Base-by-base conservation (phyloP, 2,797 vertebrate genomes). In the Pseudopleuronectes americanus region DNA sequence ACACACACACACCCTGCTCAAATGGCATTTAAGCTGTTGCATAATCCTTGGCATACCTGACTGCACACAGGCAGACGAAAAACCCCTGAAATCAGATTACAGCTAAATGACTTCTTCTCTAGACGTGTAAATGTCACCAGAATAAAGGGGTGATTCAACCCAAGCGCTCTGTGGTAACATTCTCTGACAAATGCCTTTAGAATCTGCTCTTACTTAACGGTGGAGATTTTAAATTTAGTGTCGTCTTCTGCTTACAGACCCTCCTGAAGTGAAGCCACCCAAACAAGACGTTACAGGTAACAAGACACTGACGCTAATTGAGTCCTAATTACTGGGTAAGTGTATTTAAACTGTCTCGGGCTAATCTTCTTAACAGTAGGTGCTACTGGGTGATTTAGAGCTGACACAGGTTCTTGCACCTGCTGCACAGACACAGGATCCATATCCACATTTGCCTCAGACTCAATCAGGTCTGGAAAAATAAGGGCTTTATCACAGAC, bases 1-100 rank as follows among this genome's bases (percentile, higher is more conserved):
- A 23, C 45, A 58, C 49, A 47, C 45, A 48, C 45, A 60, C 74
- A 31, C 55, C 58, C 54, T 16, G 51, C 80, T 71, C 68, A 84
- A 85, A 84, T 72, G 69, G 59, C 75, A 78, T 80, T 87, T 76
- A 74, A 76, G 56, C 16, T 10, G 78, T 90, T 86, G 66, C 72
- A 63, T 87, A 86, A 88, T 78, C 57, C 47, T 80, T 81, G 77
- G 85, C 68, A 76, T n/a, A 63, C 64, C 70, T 48, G 48, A 71
- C 57, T 45, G 64, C 71, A 69, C 65, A 74, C 66, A 80, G 54
- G 41, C 80, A 77, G 70, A 71, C 45, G 8, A 63, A 64, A 64
- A 75, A 52, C 54, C 68, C 75, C 79, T 47, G 59, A 80, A 85
- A 83, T 73, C 79, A 82, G 54, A 82, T 80, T 73, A 77, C 48